phyloP scores from a whole-genome alignment of 35 echinoderm and acorn worm genomes.

The Patiria miniata region DNA sequence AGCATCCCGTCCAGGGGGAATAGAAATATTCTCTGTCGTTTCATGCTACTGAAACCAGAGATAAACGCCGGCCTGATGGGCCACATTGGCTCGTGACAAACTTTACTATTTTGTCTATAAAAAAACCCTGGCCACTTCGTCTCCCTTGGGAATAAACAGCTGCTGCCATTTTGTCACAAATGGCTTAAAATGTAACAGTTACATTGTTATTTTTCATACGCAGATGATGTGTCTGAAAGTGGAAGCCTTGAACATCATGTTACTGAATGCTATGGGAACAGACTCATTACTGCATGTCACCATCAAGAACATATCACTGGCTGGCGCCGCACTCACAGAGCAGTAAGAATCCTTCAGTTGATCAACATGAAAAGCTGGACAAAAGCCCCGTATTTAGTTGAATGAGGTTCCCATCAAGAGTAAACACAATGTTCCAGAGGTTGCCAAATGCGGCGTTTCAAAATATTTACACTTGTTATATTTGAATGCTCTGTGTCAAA shows the following conservation, averaged over 20 bases:
- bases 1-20: no score
- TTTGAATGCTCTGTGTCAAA: background rate
- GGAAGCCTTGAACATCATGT: constrained; percentile 55
- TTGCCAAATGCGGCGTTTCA: background rate
- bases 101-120: no score
- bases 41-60: no score
- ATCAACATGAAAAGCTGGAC: background rate
- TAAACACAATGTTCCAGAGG: background rate
- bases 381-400: background rate
- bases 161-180: no score
- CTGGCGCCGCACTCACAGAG: background rate
- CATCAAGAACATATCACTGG: constrained; percentile 18
- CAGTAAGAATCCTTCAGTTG: background rate
- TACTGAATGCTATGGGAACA: constrained; percentile 52
- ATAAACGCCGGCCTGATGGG: no score
- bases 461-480: background rate
- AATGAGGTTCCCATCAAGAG: background rate
- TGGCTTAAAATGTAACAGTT: no score
- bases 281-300: constrained; percentile 51
- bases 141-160: no score
- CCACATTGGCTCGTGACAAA: no score
- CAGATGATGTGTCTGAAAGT: constrained; percentile 43
- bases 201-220: constrained; percentile 9
- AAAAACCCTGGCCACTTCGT: no score
- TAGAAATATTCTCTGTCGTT: no score